These are phyloP conservation scores for Catharus bicknelli DNA, from an alignment of 2,113 vertebrate species.

Conservation along the genomic window DNA sequence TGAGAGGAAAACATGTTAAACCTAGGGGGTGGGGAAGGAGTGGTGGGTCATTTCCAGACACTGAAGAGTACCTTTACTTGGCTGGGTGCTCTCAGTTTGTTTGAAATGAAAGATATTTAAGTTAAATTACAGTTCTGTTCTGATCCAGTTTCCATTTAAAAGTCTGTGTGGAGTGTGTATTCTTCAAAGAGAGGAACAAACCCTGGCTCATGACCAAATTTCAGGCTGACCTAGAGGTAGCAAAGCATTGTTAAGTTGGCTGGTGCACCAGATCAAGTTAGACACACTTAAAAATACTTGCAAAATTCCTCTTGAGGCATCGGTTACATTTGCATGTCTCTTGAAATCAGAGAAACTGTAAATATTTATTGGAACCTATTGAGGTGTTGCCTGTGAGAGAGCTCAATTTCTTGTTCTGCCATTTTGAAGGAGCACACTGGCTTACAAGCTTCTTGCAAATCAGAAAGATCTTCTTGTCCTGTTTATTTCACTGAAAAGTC, in stretches of 20 bases:
- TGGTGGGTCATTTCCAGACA: not conserved
- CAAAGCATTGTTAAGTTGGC: not conserved
- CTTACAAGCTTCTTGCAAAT: not conserved
- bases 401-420: not conserved
- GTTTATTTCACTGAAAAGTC: not conserved
- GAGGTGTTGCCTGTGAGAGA: not conserved
- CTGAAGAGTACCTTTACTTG: not conserved
- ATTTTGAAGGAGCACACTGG: not conserved
- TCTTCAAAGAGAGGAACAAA: not conserved
- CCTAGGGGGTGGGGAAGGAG: not conserved
- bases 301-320: not conserved
- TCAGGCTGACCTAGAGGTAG: not conserved
- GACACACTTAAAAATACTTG: not conserved
- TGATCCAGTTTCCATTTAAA: not conserved
- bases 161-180: not conserved
- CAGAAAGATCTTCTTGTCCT: not conserved
- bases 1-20: not conserved
- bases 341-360: not conserved
- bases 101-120: not conserved
- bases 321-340: not conserved
- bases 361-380: not conserved
- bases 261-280: not conserved
- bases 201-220: not conserved
- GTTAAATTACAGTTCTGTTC: not conserved
- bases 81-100: not conserved